Percentiles rank a stretch among this genome's conserved stretches.
These are phyloP conservation scores for Aplysia californica DNA, from an alignment of 1,140 invertebrate genomes.

Conservation along the genomic window DNA sequence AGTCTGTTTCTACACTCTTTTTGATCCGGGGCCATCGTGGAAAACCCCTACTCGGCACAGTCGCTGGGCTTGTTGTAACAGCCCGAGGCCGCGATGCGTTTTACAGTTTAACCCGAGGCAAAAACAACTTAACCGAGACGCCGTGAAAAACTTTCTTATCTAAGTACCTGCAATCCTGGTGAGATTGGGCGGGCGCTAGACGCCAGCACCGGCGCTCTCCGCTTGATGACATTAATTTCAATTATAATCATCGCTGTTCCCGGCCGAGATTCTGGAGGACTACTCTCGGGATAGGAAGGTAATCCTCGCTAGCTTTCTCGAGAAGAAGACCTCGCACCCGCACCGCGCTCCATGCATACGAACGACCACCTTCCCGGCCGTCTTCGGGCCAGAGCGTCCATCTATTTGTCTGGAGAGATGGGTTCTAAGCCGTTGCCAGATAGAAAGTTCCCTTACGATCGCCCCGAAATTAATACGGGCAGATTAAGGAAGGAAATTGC, in stretches of 20 bases:
- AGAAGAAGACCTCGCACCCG: slow-evolving; percentile 7
- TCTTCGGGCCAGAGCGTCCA: background rate
- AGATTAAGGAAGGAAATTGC: slow-evolving; percentile 30
- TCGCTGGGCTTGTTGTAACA: background rate
- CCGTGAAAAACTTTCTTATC: slow-evolving; percentile 2
- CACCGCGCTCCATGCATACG: slow-evolving; percentile 22
- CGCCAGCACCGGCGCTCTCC: too few species aligned
- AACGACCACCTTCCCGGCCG: slow-evolving; percentile 18
- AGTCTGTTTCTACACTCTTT: background rate
- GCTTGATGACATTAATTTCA: slow-evolving; percentile 38
- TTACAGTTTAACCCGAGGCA: slow-evolving; percentile 6
- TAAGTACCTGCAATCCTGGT: background rate
- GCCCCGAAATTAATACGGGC: slow-evolving; percentile 19
- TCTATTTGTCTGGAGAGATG: slow-evolving; percentile 31
- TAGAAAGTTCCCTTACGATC: slow-evolving; percentile 5
- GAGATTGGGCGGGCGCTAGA: background rate
- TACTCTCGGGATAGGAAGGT: slow-evolving; percentile 9
- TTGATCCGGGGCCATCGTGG: background rate
- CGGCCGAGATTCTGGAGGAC: background rate
- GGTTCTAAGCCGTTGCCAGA: slow-evolving; percentile 4
- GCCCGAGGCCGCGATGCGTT: background rate
- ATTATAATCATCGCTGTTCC: slow-evolving; percentile 34
- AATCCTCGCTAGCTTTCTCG: slow-evolving; percentile 13
- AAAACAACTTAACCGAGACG: slow-evolving; percentile 8
- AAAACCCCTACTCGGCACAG: background rate